Conservation (phyloP, 1,140 invertebrate species). For the Lepidurus arcticus region DNA sequence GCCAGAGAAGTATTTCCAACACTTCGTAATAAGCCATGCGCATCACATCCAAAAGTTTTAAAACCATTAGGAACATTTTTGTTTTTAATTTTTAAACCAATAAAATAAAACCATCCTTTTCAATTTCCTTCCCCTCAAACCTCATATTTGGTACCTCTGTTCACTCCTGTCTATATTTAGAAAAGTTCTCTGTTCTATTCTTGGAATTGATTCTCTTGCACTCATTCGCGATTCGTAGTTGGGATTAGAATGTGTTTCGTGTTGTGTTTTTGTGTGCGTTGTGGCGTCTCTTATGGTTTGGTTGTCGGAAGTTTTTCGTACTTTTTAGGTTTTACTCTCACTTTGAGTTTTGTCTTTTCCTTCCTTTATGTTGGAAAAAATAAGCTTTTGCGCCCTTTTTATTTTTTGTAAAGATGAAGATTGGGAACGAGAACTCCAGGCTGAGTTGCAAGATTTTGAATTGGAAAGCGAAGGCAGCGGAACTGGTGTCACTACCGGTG, state of each 20-base stretch:
- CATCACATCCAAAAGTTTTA: background rate
- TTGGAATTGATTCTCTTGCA: conserved; percentile 2
- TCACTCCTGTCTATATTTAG: background rate
- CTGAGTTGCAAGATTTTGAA: conserved; percentile 86
- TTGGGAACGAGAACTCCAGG: conserved; percentile 87
- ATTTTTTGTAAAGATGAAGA: conserved; percentile 61
- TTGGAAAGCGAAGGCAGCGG: conserved; percentile 57
- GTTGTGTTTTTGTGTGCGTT: background rate
- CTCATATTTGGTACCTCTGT: background rate
- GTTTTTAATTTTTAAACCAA: too few species aligned
- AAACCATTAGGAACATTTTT: too few species aligned
- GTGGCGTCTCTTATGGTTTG: background rate
- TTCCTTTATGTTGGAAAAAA: conserved; percentile 15
- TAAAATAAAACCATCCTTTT: background rate
- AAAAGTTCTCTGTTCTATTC: background rate
- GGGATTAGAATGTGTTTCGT: conserved; percentile 1
- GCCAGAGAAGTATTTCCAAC: conserved; percentile 13
- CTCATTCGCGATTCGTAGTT: background rate
- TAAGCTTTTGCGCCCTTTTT: background rate
- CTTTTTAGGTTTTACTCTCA: background rate
- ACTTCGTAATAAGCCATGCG: conserved; percentile 9
- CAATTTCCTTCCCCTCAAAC: background rate
- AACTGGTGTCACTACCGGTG: conserved; percentile 41
- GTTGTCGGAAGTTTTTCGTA: background rate
- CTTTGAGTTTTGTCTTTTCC: conserved; percentile 7